Conservation (phyloP, 2,888 invertebrate species). For the Aleiodes testaceus region DNA sequence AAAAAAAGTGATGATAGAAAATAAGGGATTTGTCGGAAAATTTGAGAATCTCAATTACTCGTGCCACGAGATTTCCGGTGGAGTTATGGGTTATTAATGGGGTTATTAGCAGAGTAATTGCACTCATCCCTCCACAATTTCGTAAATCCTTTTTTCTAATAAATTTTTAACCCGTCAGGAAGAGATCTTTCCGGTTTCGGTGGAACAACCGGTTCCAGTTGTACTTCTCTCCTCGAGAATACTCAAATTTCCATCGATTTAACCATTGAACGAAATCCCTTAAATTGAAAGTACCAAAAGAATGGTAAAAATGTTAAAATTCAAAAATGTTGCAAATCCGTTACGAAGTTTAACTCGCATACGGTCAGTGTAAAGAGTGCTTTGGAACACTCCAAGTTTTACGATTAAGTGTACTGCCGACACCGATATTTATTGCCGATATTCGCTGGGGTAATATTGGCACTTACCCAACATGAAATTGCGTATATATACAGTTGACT, state of each 20-base stretch:
- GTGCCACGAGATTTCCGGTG: slow-evolving; percentile 51
- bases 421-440: slow-evolving; percentile 64
- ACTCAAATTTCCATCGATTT: no score
- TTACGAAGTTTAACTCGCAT: not conserved
- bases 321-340: not conserved
- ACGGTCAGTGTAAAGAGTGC: slow-evolving; percentile 11
- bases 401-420: slow-evolving; percentile 62
- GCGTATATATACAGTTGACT: slow-evolving; percentile 18
- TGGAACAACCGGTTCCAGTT: slow-evolving; percentile 65
- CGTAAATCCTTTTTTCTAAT: no score
- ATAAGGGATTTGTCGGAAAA: slow-evolving; percentile 34
- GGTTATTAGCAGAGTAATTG: slow-evolving; percentile 62
- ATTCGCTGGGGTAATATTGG: slow-evolving; percentile 58
- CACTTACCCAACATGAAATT: slow-evolving; percentile 53
- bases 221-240: slow-evolving; percentile 28
- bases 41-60: slow-evolving; percentile 62
- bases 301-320: not conserved
- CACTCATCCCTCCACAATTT: no score
- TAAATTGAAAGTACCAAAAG: not conserved
- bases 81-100: slow-evolving; percentile 57
- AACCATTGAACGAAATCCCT: no score
- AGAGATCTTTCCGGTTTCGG: slow-evolving; percentile 70
- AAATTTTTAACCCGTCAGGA: slow-evolving; percentile 65
- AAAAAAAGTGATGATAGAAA: not conserved
- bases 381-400: slow-evolving; percentile 51